phyloP scores from a whole-genome alignment of 2,113 vertebrate genomes.

The Bufo bufo region DNA sequence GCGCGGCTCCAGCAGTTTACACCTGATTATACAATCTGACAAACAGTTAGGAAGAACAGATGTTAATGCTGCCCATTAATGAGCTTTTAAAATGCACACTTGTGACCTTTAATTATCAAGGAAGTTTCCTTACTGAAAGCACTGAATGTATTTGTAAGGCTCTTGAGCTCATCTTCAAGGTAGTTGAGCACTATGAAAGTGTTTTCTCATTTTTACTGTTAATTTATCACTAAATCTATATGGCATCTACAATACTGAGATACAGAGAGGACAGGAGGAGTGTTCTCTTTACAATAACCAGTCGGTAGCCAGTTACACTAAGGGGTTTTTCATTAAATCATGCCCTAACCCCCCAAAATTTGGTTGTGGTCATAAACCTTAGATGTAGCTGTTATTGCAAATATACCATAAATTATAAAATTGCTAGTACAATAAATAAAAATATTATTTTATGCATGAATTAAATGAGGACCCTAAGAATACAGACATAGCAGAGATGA shows the following conservation, averaged over 20 bases:
- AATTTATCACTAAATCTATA: neutral
- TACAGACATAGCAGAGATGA: too few species aligned
- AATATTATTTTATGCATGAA: too few species aligned
- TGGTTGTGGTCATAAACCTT: too few species aligned
- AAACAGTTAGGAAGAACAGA: neutral
- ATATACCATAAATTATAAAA: too few species aligned
- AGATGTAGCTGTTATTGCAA: too few species aligned
- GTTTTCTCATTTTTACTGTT: neutral
- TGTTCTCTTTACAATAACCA: too few species aligned
- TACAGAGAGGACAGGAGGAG: too few species aligned
- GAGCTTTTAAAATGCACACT: neutral
- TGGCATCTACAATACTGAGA: neutral
- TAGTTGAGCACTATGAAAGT: neutral
- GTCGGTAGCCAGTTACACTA: too few species aligned
- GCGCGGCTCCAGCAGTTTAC: neutral
- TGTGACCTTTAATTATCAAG: constrained; percentile 37
- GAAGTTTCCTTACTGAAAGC: neutral
- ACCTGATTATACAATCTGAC: neutral
- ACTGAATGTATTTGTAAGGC: neutral
- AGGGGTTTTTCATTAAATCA: too few species aligned
- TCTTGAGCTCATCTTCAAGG: neutral
- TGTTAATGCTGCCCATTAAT: constrained; percentile 8
- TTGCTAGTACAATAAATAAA: too few species aligned
- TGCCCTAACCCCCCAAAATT: too few species aligned
- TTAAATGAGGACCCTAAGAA: too few species aligned